Percentiles rank a stretch among this genome's conserved stretches.
Conservation (phyloP, 2,888 invertebrate genomes). For the Ichneumoninae sp. region DNA sequence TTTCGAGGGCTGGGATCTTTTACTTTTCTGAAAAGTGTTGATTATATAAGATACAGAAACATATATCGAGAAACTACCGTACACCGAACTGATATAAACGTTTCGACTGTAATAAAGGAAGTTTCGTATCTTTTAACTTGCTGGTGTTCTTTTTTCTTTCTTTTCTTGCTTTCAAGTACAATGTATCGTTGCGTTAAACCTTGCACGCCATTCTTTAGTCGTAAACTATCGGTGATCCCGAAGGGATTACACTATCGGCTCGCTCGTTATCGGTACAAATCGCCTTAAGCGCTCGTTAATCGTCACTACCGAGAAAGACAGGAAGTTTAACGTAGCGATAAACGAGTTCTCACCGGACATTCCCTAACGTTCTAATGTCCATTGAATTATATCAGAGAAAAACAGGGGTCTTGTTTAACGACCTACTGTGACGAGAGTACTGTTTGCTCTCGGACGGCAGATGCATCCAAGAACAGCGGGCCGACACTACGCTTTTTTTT, state of each 20-base stretch:
- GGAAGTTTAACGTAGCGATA: slow-evolving; percentile 32
- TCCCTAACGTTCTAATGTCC: slow-evolving; percentile 10
- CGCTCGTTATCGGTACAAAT: slow-evolving; percentile 50
- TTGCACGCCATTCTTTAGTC: neutral
- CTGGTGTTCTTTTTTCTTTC: neutral
- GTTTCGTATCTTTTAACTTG: slow-evolving; percentile 48
- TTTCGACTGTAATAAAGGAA: slow-evolving; percentile 51
- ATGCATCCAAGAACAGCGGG: slow-evolving; percentile 3
- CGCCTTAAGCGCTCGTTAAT: slow-evolving; percentile 40
- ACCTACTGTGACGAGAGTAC: neutral
- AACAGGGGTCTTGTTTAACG: neutral
- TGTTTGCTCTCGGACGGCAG: neutral
- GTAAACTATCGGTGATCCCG: slow-evolving; percentile 46
- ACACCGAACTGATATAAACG: slow-evolving; percentile 55
- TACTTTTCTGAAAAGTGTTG: slow-evolving; percentile 31
- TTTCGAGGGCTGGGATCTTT: slow-evolving; percentile 25
- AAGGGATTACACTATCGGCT: slow-evolving; percentile 53
- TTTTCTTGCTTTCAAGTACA: neutral
- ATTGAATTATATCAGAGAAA: neutral
- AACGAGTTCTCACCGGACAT: neutral
- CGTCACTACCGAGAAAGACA: slow-evolving; percentile 44
- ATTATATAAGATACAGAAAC: slow-evolving; percentile 36
- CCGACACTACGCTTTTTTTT: slow-evolving; percentile 8
- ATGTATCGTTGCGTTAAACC: neutral
- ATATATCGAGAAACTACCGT: slow-evolving; percentile 29